These are phyloP conservation scores for Crocidura indochinensis DNA, from an alignment of 2,797 vertebrate genomes.

Conservation along the genomic window DNA sequence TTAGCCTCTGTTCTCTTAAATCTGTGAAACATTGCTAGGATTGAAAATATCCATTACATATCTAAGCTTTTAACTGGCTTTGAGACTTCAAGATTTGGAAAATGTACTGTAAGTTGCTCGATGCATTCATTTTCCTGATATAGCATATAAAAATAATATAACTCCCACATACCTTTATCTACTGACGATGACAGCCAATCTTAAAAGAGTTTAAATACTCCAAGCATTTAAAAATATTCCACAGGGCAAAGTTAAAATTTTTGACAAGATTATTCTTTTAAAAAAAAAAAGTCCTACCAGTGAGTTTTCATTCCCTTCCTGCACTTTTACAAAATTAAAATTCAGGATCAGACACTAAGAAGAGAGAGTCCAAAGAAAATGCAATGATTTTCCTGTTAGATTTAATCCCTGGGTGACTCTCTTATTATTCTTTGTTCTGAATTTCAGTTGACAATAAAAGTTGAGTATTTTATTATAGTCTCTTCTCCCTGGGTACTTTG, in stretches of 20 bases:
- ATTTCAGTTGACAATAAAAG: slow-evolving; percentile 46
- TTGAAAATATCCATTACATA: slow-evolving; percentile 73
- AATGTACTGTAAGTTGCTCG: slow-evolving; percentile 66
- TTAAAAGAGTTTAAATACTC: slow-evolving; percentile 74
- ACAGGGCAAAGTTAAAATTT: slow-evolving; percentile 69
- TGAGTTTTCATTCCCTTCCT: slow-evolving; percentile 44
- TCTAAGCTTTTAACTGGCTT: slow-evolving; percentile 69
- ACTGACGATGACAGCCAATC: slow-evolving; percentile 71
- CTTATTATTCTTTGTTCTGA: slow-evolving; percentile 47
- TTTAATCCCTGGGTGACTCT: slow-evolving; percentile 42
- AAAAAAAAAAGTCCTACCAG: slow-evolving; percentile 40
- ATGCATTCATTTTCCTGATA: slow-evolving; percentile 82
- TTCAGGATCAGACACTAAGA: slow-evolving; percentile 59
- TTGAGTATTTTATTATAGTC: slow-evolving; percentile 31
- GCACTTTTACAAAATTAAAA: slow-evolving; percentile 78
- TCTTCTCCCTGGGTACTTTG: background rate
- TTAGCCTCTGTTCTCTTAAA: slow-evolving; percentile 61
- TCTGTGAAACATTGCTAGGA: slow-evolving; percentile 66
- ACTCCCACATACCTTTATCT: slow-evolving; percentile 75
- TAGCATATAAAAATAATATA: slow-evolving; percentile 72
- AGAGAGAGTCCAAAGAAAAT: slow-evolving; percentile 64
- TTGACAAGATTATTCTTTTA: slow-evolving; percentile 35
- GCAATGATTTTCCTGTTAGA: slow-evolving; percentile 60
- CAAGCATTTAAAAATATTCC: slow-evolving; percentile 71
- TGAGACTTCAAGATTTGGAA: slow-evolving; percentile 75